Evolutionary conservation across 2,888 invertebrate species (phyloP).

Genomic region (Luffia ferchaultella): DNA sequence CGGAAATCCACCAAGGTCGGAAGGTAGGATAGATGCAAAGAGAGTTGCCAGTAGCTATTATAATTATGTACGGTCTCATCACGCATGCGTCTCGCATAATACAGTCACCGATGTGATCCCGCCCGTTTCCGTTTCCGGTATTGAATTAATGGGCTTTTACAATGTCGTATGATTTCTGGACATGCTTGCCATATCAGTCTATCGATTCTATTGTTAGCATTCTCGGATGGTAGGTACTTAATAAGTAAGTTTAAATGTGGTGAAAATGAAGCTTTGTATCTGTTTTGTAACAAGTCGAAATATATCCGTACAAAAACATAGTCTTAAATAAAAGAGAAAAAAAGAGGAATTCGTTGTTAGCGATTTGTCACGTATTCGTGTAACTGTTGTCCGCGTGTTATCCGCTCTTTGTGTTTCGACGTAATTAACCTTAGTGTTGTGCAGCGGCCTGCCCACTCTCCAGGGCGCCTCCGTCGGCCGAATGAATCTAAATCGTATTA

Average conservation of each 20-base stretch:
- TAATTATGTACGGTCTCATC: slow-evolving; percentile 11
- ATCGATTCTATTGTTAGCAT: too few relatives aligned
- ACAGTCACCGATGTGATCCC: slow-evolving; percentile 50
- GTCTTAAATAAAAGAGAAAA: not conserved
- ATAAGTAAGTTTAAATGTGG: too few relatives aligned
- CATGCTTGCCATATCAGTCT: too few relatives aligned
- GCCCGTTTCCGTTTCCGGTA: slow-evolving; percentile 54
- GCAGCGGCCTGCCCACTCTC: not conserved
- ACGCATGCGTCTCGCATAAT: slow-evolving; percentile 50
- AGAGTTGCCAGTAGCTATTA: too few relatives aligned
- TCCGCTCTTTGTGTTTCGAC: not conserved
- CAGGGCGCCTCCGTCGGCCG: not conserved
- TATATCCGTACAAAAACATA: not conserved
- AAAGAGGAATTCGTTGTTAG: not conserved
- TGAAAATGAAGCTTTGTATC: too few relatives aligned
- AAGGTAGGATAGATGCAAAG: too few relatives aligned
- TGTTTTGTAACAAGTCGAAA: not conserved
- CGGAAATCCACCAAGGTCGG: too few relatives aligned
- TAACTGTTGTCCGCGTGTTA: not conserved
- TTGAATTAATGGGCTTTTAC: slow-evolving; percentile 44
- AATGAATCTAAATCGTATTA: not conserved
- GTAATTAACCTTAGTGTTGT: not conserved
- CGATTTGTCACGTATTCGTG: not conserved
- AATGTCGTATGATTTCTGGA: slow-evolving; percentile 14
- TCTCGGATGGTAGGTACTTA: too few relatives aligned